phyloP scores from a whole-genome alignment of 2,888 invertebrate species.

The Congeria kusceri region DNA sequence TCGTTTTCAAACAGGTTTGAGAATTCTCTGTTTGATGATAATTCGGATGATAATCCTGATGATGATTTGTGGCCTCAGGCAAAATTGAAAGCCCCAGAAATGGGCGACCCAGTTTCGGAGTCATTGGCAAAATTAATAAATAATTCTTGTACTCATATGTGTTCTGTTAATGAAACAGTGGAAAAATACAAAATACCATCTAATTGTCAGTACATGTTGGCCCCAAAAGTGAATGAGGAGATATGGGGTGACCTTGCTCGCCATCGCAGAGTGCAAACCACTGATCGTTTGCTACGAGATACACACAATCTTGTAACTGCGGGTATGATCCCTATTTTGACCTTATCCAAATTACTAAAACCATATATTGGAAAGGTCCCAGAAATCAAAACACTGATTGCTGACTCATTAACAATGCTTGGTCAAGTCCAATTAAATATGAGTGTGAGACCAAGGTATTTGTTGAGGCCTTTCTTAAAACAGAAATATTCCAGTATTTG shows the following conservation, averaged over 20 bases:
- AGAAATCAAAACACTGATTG: constrained; percentile 10
- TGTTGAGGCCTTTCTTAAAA: too few species aligned
- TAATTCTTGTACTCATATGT: neutral
- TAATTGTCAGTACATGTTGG: neutral
- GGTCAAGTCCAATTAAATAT: constrained; percentile 29
- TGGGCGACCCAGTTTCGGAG: neutral
- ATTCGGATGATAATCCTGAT: neutral
- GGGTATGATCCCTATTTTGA: constrained; percentile 19
- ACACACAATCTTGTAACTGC: neutral
- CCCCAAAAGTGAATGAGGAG: neutral
- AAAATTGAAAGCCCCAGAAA: constrained; percentile 16
- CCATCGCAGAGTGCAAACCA: neutral
- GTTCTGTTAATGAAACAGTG: neutral
- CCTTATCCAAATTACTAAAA: constrained; percentile 8
- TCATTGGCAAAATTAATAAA: neutral
- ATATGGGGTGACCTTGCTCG: neutral
- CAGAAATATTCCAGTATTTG: neutral
- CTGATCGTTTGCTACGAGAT: neutral
- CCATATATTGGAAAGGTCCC: constrained; percentile 14
- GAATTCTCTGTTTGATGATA: neutral
- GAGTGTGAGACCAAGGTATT: too few species aligned
- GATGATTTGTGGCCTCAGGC: neutral
- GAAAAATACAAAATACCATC: constrained; percentile 1
- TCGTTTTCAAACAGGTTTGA: too few species aligned
- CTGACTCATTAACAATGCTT: constrained; percentile 19